These are phyloP conservation scores for Tupaia tana DNA, from an alignment of 2,113 vertebrate species.

Conservation along the genomic window DNA sequence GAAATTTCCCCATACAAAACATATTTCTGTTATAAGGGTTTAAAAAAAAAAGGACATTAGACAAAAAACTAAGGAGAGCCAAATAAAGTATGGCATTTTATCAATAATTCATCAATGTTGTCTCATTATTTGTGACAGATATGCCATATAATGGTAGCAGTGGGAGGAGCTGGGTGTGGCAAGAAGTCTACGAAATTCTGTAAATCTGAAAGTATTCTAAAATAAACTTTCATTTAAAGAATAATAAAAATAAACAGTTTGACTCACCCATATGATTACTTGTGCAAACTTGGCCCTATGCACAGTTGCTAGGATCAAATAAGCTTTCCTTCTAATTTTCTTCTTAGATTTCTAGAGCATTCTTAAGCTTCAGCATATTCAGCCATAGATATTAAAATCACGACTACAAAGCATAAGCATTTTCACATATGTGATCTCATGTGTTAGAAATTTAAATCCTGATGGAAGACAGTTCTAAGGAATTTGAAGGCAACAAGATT, in stretches of 20 bases:
- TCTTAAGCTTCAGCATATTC: neutral
- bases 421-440: slow-evolving; percentile 18
- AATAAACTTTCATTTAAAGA: slow-evolving; percentile 42
- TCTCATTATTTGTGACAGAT: slow-evolving; percentile 12
- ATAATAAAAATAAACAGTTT: slow-evolving; percentile 12
- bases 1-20: slow-evolving; percentile 39
- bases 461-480: neutral
- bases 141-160: neutral
- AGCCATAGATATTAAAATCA: slow-evolving; percentile 26
- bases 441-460: slow-evolving; percentile 7
- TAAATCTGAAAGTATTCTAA: slow-evolving; percentile 33
- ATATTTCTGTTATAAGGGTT: neutral
- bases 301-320: neutral
- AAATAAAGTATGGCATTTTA: slow-evolving; percentile 12
- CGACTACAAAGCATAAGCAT: neutral
- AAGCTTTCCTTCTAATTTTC: neutral
- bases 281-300: neutral
- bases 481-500: neutral
- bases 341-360: neutral
- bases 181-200: neutral
- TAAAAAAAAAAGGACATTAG: slow-evolving; percentile 22
- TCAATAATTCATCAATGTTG: neutral
- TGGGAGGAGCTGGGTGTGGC: neutral
- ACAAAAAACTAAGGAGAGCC: neutral
- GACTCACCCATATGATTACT: neutral